Conservation (phyloP, 2,113 vertebrate genomes). For the Poeciliopsis retropinna region DNA sequence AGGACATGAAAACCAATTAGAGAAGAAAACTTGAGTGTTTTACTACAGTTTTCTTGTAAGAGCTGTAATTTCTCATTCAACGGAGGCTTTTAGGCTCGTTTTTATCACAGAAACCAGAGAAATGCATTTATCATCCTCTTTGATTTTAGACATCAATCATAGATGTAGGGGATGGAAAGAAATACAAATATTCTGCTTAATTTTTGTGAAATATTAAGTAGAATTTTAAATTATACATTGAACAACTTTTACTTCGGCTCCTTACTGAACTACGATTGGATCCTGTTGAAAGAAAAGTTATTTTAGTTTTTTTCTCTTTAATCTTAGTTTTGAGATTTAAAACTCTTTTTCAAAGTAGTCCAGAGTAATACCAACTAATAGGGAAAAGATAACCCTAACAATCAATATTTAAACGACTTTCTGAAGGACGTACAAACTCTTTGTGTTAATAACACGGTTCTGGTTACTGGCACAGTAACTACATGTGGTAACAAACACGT, state of each 20-base stretch:
- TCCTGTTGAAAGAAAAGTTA: slow-evolving; percentile 5
- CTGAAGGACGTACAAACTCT: too few species aligned
- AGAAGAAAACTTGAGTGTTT: background rate
- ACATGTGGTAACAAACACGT: too few species aligned
- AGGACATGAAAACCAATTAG: slow-evolving; percentile 39
- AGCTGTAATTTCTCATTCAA: slow-evolving; percentile 31
- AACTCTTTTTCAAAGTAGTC: too few species aligned
- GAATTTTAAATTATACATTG: slow-evolving; percentile 38
- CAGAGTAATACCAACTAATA: too few species aligned
- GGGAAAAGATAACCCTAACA: too few species aligned
- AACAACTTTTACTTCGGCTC: slow-evolving; percentile 24
- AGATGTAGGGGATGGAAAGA: slow-evolving; percentile 8
- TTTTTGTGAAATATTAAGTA: slow-evolving; percentile 18
- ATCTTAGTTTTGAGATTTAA: too few species aligned
- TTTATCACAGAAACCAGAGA: slow-evolving; percentile 13
- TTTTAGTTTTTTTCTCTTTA: too few species aligned
- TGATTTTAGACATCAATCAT: slow-evolving; percentile 46
- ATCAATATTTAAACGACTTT: too few species aligned
- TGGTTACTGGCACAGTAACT: too few species aligned
- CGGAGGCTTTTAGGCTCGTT: slow-evolving; percentile 34
- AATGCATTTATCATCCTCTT: slow-evolving; percentile 31
- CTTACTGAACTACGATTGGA: slow-evolving; percentile 50
- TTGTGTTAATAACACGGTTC: too few species aligned
- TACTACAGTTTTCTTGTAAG: slow-evolving; percentile 1
- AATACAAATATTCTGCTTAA: slow-evolving; percentile 22